phyloP scores from a whole-genome alignment of 2,888 invertebrate species.

The Ophioninae sp. region DNA sequence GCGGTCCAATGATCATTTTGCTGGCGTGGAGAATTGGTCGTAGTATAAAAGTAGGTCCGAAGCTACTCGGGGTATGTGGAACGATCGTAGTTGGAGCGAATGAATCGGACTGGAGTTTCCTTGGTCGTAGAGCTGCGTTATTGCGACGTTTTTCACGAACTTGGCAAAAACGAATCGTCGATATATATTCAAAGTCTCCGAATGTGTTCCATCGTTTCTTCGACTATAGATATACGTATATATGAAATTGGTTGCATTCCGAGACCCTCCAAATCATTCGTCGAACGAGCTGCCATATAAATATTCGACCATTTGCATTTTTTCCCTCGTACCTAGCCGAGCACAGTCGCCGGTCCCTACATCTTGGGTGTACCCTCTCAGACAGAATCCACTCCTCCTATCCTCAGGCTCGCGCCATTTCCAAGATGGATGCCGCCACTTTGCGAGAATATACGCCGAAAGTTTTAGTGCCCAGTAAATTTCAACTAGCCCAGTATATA shows the following conservation, averaged over 20 bases:
- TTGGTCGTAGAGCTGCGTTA: conserved; percentile 47
- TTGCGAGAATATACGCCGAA: conserved; percentile 76
- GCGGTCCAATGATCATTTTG: neutral
- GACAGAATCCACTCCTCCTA: conserved; percentile 23
- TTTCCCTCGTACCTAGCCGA: conserved; percentile 56
- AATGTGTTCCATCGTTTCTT: conserved; percentile 24
- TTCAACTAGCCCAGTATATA: conserved; percentile 72
- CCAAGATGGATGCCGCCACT: conserved; percentile 78
- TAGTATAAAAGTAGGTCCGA: conserved; percentile 21
- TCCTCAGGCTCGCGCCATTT: conserved; percentile 67
- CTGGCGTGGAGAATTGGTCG: conserved; percentile 5
- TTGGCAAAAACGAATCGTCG: conserved; percentile 56
- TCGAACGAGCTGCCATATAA: conserved; percentile 70
- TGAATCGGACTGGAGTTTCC: conserved; percentile 23
- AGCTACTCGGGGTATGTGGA: conserved; percentile 42
- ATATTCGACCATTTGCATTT: conserved; percentile 77
- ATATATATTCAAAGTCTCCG: conserved; percentile 25
- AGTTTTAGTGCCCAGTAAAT: conserved; percentile 79
- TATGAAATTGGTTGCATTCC: conserved; percentile 29
- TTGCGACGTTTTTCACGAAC: conserved; percentile 47
- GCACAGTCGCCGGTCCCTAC: conserved; percentile 32
- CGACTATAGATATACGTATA: conserved; percentile 11
- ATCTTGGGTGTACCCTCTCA: conserved; percentile 22
- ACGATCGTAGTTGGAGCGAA: conserved; percentile 31
- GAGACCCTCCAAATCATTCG: conserved; percentile 63